Evolutionary conservation across 2,113 vertebrate genomes (phyloP), one percentile per base, ranked within the genome.

Genomic region (Hystrix cristata): DNA sequence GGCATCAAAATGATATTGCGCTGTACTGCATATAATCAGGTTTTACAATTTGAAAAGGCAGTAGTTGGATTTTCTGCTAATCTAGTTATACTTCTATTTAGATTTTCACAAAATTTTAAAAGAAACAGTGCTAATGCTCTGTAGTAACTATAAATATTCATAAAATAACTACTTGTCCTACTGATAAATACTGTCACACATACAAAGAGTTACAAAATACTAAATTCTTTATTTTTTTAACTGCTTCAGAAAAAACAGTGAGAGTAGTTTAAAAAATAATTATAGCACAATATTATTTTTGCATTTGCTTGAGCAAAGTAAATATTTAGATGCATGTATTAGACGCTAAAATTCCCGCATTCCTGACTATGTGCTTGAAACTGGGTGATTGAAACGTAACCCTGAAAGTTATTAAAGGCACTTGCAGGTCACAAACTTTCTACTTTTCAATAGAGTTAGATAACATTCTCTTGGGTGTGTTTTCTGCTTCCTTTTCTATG

Each of bases 11-110:
- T 85, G 34, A 76, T 59, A 71, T 13, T 72, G 7, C 57, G 29
- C 55, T 93, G 38, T 4, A 48, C 34, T 91, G 72, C 27, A 43
- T 86, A 72, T 72, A 72, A 27, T 96, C 60, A 94, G 48, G 3
- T 64, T 94, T 96, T 46, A 88, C 11, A 85, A 80, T 53, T 93
- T 93, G 14, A 57, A 97, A 81, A 85, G 59, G 31, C 1, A 78
- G 74, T 51, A 65, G 53, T 87, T 96, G 57, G 8, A 92, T 95
- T 94, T 94, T 81, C 69, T 83, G 74, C 83, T 94, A 94, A 81
- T 60, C 51, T 90, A 89, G 12, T 69, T 79, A 64, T 87, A n/a
- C 23, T 48, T 78, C 27, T 91, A 76, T 80, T 89, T 95, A 85
- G 64, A 71, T 81, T 87, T 95, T 82, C 27, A 76, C 11, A 62